Evolutionary conservation across 2,888 invertebrate species (phyloP).

Genomic region (Neocrepidodera transversa): DNA sequence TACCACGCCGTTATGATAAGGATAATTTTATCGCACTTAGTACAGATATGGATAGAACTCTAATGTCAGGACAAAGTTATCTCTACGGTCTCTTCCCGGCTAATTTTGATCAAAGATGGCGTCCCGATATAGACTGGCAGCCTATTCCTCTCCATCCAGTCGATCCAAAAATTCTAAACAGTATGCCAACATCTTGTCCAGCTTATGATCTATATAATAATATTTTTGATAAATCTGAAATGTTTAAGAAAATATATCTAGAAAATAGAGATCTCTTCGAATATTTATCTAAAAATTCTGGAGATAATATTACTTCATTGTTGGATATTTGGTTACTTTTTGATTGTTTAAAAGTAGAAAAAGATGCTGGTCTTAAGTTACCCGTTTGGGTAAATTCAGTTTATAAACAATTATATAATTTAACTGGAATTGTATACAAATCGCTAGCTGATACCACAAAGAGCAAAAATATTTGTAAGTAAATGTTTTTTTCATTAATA

Average conservation of each 20-base stretch:
- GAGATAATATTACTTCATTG: neutral
- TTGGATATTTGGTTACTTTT: neutral
- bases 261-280: neutral
- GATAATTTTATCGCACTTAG: constrained; percentile 67
- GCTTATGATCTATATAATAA: neutral
- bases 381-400: constrained; percentile 6
- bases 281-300: constrained; percentile 1
- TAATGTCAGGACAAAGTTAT: constrained; percentile 82
- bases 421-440: neutral
- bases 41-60: constrained; percentile 83
- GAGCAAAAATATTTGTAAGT: constrained; percentile 11
- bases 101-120: constrained; percentile 64
- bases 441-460: neutral
- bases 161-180: constrained; percentile 57
- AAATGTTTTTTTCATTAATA: no score
- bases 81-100: constrained; percentile 77
- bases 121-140: constrained; percentile 68
- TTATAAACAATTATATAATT: neutral
- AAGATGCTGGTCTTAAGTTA: neutral
- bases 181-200: neutral
- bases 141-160: constrained; percentile 75
- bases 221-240: neutral
- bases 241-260: neutral
- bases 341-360: constrained; percentile 11
- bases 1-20: constrained; percentile 62